Percentiles rank a stretch among this genome's conserved stretches.
Conservation (phyloP, 1,140 invertebrate species). For the Drosophila hydei region DNA sequence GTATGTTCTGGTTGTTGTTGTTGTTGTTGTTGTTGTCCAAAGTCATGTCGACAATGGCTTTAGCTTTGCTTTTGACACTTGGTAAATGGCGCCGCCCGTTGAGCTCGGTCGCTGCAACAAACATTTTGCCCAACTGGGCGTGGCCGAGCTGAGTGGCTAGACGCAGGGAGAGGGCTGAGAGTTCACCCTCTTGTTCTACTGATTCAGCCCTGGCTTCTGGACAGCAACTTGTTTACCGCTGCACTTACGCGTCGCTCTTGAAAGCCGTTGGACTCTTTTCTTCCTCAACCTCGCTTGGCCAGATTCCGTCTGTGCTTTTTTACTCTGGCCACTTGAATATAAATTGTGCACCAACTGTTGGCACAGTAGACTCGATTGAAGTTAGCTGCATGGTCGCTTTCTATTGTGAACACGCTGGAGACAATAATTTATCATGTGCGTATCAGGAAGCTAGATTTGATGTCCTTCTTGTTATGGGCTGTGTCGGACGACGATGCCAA, state of each 20-base stretch:
- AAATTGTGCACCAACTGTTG: conserved; percentile 50
- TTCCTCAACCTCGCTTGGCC: conserved; percentile 9
- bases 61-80: conserved; percentile 83
- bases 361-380: background rate
- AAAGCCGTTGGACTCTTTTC: conserved; percentile 59
- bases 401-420: conserved; percentile 24
- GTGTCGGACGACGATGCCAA: conserved; percentile 53
- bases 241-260: conserved; percentile 68
- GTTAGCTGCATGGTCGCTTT: background rate
- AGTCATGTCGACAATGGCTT: conserved; percentile 83
- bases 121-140: conserved; percentile 47
- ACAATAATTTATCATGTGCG: conserved; percentile 75
- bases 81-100: conserved; percentile 82
- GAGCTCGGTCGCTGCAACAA: conserved; percentile 62
- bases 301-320: background rate
- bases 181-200: conserved; percentile 5
- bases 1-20: conserved; percentile 14
- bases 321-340: conserved; percentile 49
- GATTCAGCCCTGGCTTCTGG: conserved; percentile 29
- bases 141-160: background rate
- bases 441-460: conserved; percentile 55
- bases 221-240: conserved; percentile 73
- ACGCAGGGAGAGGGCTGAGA: background rate
- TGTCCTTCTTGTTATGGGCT: conserved; percentile 32
- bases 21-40: conserved; percentile 65